phyloP scores from a whole-genome alignment of 2,797 vertebrate species.

The Florisuga fusca region DNA sequence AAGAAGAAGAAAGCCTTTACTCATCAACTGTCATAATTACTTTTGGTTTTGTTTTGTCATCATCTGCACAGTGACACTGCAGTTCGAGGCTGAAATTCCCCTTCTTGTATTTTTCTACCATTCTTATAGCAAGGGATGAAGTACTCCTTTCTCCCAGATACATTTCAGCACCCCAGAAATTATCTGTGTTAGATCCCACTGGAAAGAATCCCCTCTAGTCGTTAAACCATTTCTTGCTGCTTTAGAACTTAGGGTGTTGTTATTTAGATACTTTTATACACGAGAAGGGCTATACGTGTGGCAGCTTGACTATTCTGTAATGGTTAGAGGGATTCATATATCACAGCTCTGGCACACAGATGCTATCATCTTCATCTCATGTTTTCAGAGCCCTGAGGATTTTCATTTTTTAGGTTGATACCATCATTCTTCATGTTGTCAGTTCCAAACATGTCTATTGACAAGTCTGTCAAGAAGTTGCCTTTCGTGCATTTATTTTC shows the following conservation, averaged over 20 bases:
- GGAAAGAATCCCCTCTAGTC: neutral
- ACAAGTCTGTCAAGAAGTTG: constrained; percentile 49
- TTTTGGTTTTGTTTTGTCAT: neutral
- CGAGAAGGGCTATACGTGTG: neutral
- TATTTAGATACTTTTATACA: neutral
- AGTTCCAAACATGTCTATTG: constrained; percentile 53
- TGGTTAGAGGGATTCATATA: neutral
- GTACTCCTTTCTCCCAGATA: neutral
- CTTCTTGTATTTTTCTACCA: neutral
- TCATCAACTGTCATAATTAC: neutral
- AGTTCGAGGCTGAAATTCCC: neutral
- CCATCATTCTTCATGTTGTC: constrained; percentile 58
- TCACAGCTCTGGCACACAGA: constrained; percentile 1
- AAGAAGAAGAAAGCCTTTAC: neutral
- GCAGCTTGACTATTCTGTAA: neutral
- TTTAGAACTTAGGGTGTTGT: neutral
- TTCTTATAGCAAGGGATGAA: neutral
- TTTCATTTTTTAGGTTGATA: constrained; percentile 50
- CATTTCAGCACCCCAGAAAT: neutral
- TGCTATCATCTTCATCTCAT: neutral
- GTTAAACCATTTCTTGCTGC: neutral
- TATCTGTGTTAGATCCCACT: neutral
- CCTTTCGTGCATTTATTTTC: constrained; percentile 57
- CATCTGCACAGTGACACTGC: neutral
- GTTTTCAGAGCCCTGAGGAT: constrained; percentile 50